Evolutionary conservation across 1,140 invertebrate genomes (phyloP).

Genomic region (Limonius californicus): DNA sequence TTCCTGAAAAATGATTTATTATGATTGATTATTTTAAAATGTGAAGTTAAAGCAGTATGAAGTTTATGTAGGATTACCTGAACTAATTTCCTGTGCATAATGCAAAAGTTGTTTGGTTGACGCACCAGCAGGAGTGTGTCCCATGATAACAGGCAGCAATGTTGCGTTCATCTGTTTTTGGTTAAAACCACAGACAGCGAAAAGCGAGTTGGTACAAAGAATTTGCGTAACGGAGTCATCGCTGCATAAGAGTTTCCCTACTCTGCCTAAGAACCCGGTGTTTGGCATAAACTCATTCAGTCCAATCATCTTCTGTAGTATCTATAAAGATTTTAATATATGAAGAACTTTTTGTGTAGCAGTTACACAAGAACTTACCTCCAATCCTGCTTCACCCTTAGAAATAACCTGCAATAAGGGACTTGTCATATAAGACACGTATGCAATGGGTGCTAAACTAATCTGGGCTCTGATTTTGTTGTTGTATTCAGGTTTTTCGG

Average conservation of each 20-base stretch:
- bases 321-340: conserved; percentile 34
- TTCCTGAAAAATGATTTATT: no score
- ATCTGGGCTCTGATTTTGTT: conserved; percentile 53
- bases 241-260: conserved; percentile 48
- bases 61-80: conserved; percentile 8
- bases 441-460: conserved; percentile 56
- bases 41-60: no score
- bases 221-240: conserved; percentile 47
- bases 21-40: background rate
- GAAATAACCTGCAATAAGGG: conserved; percentile 47
- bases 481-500: conserved; percentile 53
- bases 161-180: conserved; percentile 53
- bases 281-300: conserved; percentile 56
- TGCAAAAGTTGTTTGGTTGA: conserved; percentile 71
- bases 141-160: conserved; percentile 61
- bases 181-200: conserved; percentile 55
- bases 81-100: conserved; percentile 57
- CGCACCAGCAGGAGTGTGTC: conserved; percentile 71
- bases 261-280: conserved; percentile 46
- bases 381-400: conserved; percentile 18
- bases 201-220: conserved; percentile 56
- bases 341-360: no score
- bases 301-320: conserved; percentile 47
- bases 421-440: conserved; percentile 49
- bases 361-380: conserved; percentile 1